Percentiles rank a stretch among this genome's conserved stretches.
phyloP scores from a whole-genome alignment of 2,113 vertebrate genomes.

The Amblyopsis rosae region DNA sequence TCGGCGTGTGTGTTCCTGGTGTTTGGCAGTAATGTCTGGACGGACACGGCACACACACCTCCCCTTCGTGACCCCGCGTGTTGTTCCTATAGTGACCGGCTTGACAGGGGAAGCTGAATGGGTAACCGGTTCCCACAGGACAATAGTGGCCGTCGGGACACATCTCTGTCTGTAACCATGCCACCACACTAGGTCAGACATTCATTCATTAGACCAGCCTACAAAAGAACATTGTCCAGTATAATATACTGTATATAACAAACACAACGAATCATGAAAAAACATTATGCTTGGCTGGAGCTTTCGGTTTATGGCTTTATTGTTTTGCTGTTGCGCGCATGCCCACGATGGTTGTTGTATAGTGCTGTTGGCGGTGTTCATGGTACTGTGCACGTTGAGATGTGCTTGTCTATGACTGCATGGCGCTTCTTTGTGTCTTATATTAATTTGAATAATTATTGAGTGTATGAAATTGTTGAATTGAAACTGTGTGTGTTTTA shows the following conservation, averaged over 20 bases:
- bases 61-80: constrained; percentile 65
- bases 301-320: no score
- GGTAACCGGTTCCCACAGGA: constrained; percentile 82
- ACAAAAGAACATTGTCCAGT: no score
- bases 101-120: constrained; percentile 80
- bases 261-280: neutral
- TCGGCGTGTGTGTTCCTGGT: constrained; percentile 74
- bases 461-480: no score
- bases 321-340: no score
- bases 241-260: neutral
- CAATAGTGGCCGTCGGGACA: constrained; percentile 86
- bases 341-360: no score
- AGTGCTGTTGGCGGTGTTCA: no score
- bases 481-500: no score
- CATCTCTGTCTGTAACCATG: constrained; percentile 76
- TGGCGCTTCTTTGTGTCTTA: no score
- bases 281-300: neutral
- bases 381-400: no score
- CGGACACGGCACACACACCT: constrained; percentile 75
- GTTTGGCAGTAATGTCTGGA: constrained; percentile 79
- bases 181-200: constrained; percentile 16
- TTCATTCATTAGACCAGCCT: neutral
- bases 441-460: no score
- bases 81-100: constrained; percentile 81
- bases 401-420: no score